A percentile compares a stretch with the other conserved stretches of the same genome.
These are phyloP conservation scores for Hydrotaea cyrtoneurina DNA, from an alignment of 2,888 invertebrate genomes.

Conservation along the genomic window DNA sequence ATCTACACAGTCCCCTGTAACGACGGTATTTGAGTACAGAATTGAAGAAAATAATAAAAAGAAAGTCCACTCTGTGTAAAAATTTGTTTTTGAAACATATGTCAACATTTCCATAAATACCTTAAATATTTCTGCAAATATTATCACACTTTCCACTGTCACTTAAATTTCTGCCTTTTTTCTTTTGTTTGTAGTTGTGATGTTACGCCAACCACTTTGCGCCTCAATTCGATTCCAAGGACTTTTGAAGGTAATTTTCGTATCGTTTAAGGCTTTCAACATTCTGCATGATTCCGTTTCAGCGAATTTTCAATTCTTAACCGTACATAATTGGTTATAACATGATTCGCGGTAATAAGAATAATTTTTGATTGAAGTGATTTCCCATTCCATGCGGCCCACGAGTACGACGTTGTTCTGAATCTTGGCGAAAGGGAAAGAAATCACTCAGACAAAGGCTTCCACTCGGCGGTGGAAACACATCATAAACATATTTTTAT, in stretches of 20 bases:
- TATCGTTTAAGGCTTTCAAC: background rate
- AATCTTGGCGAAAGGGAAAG: background rate
- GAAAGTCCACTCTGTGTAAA: no score
- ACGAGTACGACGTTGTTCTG: background rate
- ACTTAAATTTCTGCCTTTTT: no score
- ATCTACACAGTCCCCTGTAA: no score
- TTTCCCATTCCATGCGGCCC: no score
- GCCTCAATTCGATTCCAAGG: background rate
- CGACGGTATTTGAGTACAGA: no score
- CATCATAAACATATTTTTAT: background rate
- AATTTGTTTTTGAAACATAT: no score
- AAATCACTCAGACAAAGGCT: background rate
- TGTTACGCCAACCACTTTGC: background rate
- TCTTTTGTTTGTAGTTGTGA: no score
- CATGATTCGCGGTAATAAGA: conserved; percentile 20
- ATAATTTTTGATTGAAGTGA: background rate
- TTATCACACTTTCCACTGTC: no score
- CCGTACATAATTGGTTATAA: conserved; percentile 36
- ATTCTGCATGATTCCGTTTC: background rate
- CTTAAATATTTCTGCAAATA: no score
- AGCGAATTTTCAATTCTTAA: background rate
- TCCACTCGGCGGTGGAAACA: background rate
- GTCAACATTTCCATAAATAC: no score
- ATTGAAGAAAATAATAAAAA: no score
- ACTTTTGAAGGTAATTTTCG: conserved; percentile 20